Evolutionary conservation across 2,797 vertebrate species (phyloP).

Genomic region (Chrosomus eos): DNA sequence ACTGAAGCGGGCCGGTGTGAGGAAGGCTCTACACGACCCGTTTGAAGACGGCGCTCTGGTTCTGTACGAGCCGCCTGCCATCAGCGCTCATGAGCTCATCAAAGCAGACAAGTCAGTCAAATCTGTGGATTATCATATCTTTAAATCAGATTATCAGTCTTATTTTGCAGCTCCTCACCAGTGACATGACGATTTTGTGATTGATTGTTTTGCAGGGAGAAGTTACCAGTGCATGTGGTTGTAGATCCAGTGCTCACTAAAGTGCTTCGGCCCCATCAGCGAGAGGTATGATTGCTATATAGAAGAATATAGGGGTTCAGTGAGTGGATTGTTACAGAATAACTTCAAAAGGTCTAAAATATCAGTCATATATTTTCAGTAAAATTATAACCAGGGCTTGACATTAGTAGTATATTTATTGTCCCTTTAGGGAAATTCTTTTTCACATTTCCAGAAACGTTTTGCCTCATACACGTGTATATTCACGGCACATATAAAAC

Average conservation of each 20-base stretch:
- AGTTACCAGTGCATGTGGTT: conserved; percentile 92
- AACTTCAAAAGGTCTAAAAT: neutral
- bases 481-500: too few species aligned
- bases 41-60: conserved; percentile 92
- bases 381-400: too few species aligned
- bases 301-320: neutral
- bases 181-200: neutral
- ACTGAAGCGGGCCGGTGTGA: conserved; percentile 87
- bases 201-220: conserved; percentile 80
- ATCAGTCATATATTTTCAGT: neutral
- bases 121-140: neutral
- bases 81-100: conserved; percentile 89
- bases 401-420: too few species aligned
- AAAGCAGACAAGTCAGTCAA: conserved; percentile 93
- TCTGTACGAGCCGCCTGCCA: conserved; percentile 86
- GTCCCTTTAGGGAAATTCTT: too few species aligned
- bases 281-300: conserved; percentile 84
- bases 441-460: too few species aligned
- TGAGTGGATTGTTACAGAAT: neutral
- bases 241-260: conserved; percentile 93
- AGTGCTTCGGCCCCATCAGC: conserved; percentile 93
- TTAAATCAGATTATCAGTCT: neutral
- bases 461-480: too few species aligned
- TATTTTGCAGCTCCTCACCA: neutral
- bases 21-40: conserved; percentile 91